Base-by-base conservation (phyloP, 2,797 vertebrate genomes). In the Lepus oiostolus region DNA sequence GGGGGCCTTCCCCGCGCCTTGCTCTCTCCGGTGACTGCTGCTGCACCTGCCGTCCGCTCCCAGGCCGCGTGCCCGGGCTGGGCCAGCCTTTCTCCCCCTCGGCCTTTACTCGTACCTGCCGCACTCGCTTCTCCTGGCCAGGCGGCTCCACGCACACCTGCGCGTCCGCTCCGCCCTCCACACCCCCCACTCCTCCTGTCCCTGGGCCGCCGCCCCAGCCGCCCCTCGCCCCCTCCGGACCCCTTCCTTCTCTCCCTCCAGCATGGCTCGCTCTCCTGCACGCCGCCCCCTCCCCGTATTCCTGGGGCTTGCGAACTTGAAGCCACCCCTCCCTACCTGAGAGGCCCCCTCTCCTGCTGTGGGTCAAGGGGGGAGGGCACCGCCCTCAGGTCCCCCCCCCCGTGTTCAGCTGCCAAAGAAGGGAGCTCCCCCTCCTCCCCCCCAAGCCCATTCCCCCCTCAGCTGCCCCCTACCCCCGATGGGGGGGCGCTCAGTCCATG, bases 351-450 rank as follows among this genome's bases (percentile, higher is more conserved):
- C 93, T 58, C 89, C 94, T 93, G 87, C 93, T 95, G 89, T 94
- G 92, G 87, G 82, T 95, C 85, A 95, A 95, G 74, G 81, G 95
- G 87, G 70, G 62, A 96, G 89, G 97, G 93, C 84, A 89, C 85
- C 2, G 95, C 96, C 96, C 92, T 96, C 95, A 96, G 96, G 92
- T 92, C 75, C 90, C 70, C 38, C 80, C 89, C 67, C 67, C 75
- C 90, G 89, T 70, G 95, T 97, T 97, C 97, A 97, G 96, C 97
- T 97, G 97, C 97, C 97, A 97, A 97, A 98, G 97, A 97, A 97
- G 97, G 96, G 94, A 95, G 94, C 95, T 95, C 95, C 91, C 95
- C 96, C 93, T 92, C 96, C 93, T 96, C 74, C 76, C 96, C 96
- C 95, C 92, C 83, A 93, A 95, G 47, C 95, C 97, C 91, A 87